These are phyloP conservation scores for Stenodera caucasica DNA, from an alignment of 2,888 invertebrate species.

Conservation along the genomic window DNA sequence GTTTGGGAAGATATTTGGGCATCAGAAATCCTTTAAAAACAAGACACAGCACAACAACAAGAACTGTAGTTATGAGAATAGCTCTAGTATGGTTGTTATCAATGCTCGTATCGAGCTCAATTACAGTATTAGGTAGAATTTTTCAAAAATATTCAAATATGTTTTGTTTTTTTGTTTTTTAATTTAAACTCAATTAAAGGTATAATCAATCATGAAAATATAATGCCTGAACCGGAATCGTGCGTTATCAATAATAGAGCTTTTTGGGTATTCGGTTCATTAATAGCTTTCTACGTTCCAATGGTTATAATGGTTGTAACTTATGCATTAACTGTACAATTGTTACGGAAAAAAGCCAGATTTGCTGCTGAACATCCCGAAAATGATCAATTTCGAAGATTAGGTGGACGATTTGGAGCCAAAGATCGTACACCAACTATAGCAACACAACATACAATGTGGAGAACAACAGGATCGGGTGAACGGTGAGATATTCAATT, in stretches of 20 bases:
- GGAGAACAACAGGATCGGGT: conserved; percentile 54
- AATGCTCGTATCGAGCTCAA: conserved; percentile 84
- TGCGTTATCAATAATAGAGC: conserved; percentile 84
- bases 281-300: conserved; percentile 93
- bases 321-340: conserved; percentile 85
- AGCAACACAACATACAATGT: conserved; percentile 44
- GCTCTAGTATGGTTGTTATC: conserved; percentile 90
- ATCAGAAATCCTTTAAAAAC: conserved; percentile 88
- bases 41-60: conserved; percentile 80
- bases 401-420: conserved; percentile 54
- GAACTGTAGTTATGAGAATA: conserved; percentile 84
- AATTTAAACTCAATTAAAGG: conserved; percentile 58
- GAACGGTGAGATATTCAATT: conserved; percentile 44
- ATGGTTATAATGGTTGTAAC: conserved; percentile 94
- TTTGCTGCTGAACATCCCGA: conserved; percentile 70
- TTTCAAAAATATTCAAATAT: conserved; percentile 7
- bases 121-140: conserved; percentile 75
- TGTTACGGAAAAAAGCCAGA: conserved; percentile 78
- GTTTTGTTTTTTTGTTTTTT: not conserved
- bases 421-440: conserved; percentile 47
- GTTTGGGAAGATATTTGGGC: conserved; percentile 84
- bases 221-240: conserved; percentile 75
- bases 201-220: conserved; percentile 73
- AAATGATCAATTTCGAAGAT: conserved; percentile 60
- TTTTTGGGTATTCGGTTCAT: conserved; percentile 88